Percentiles rank a stretch among this genome's conserved stretches.
Conservation (phyloP, 2,113 vertebrate species). For the Xyliphius kryptos region DNA sequence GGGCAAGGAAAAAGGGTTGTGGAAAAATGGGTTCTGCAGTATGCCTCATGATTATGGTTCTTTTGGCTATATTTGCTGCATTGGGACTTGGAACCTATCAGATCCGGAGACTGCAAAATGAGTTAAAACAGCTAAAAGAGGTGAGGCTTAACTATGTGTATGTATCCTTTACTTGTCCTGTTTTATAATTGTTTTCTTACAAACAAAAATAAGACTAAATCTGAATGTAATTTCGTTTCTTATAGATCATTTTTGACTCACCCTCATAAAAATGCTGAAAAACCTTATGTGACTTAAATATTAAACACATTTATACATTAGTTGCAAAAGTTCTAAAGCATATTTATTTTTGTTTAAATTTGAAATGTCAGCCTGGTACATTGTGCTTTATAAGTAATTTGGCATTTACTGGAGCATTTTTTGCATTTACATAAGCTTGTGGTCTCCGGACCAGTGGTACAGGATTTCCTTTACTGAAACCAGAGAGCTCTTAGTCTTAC, state of each 20-base stretch:
- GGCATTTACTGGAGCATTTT: conserved; percentile 46
- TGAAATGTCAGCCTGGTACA: background rate
- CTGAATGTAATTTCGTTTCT: no score
- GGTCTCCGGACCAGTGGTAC: conserved; percentile 53
- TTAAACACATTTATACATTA: no score
- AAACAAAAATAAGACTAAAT: no score
- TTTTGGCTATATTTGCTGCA: conserved; percentile 43
- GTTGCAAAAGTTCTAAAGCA: no score
- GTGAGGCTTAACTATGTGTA: conserved; percentile 33
- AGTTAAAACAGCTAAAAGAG: conserved; percentile 34
- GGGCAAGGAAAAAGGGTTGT: conserved; percentile 12
- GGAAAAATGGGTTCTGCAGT: background rate
- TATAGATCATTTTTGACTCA: no score
- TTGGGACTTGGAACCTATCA: conserved; percentile 45
- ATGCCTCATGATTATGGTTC: conserved; percentile 25
- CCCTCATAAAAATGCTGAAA: no score
- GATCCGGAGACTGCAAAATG: conserved; percentile 37
- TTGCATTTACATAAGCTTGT: conserved; percentile 31
- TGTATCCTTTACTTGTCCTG: no score
- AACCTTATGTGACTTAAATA: no score
- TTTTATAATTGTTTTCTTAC: no score
- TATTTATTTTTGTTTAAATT: no score
- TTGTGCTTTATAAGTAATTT: background rate
- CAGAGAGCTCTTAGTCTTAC: conserved; percentile 1
- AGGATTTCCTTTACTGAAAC: conserved; percentile 59